Evolutionary conservation across 1,140 invertebrate genomes (phyloP), one percentile per base, ranked within the genome.

Genomic region (Calycopis cecrops): DNA sequence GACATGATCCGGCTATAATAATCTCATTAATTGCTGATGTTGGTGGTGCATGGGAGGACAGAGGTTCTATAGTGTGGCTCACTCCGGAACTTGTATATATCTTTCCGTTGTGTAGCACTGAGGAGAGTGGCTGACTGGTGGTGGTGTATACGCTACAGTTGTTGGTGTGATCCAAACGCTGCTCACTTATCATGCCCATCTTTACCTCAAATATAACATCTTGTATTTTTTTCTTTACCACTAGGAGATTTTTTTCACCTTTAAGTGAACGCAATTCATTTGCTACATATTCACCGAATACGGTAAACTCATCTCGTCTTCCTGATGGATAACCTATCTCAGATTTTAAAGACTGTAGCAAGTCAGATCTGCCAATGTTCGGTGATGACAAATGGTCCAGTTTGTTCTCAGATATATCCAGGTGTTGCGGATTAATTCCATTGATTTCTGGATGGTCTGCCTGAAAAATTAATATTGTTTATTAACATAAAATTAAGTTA

Each of bases 121-220:
- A 57, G 48, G 73, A 69, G 11, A 74, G 68, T 14, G 71, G 53
- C 21, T 75, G 76, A 14, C 60, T 62, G 28, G 67, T 57, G 47
- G 75, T 71, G 21, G 73, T 61, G 38, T 66, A 80, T 0, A 80
- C 75, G 10, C 73, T 73, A 35, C 76, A 76, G n/a, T 70, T 54
- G n/a, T 60, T 18, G 9, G 38, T 56, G 37, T 75, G 76, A 16
- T 83, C 76, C 4, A 57, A 16, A 50, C 71, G 61, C n/a, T 66
- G 62, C 35, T 87, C 84, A 63, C 59, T 67, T 11, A 85, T 82
- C 69, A 81, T 78, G 17, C 77, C 77, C 81, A 87, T 85, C 74
- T 85, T 87, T 0, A 87, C 80, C 63, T 87, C 84, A 76, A 85
- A 87, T 71, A 87, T 87, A 12, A 79, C 73, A 74, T 87, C 81